Base-by-base conservation (phyloP, 2,888 invertebrate genomes). In the Sarcophaga subvicina region DNA sequence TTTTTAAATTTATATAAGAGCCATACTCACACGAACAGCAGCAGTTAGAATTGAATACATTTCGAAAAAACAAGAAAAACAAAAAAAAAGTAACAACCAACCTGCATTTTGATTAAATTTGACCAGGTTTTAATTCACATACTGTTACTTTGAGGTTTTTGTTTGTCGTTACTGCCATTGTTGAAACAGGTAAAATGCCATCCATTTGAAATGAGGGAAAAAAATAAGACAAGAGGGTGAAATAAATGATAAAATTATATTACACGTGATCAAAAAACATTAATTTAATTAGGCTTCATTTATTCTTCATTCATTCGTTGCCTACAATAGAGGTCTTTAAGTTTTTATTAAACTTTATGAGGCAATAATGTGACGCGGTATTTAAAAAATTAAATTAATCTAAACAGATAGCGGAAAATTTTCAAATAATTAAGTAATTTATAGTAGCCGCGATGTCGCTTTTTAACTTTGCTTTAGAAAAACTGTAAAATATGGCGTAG, bases 351-450 rank as follows among this genome's bases (percentile, higher is more conserved):
- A 87, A 82, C 63, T 82, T 82, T 87, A 87, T 79, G 84, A 82
- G 87, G 84, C 84, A 84, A 87, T 87, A 79, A 87, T 87, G 84
- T 81, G 87, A 76, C 78, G 83, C 84, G 87, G 83, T 84, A 72
- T 87, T 87, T 87, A 84, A 71, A 54, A 63, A 81, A 64, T 67
- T 54, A 67, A 87, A 82, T 82, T 81, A 78, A 87, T 76, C 78
- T 84, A 37, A 0, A 76, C 47, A 76, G 12, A 76, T 79, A 66
- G 87, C 81, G 87, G 81, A 84, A 87, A 87, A 87, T 84, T 76
- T 76, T 80, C 37, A 27, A 71, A 45, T 76, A 71, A 80, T 80
- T 80, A 12, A 22, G 47, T 4, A 49, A 22, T 4, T 54, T 54
- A 37, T 37, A 10, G 8, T 37, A 37, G 37, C 8, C 37, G 6